phyloP scores from a whole-genome alignment of 1,140 invertebrate genomes.

The Branchinecta lindahli region DNA sequence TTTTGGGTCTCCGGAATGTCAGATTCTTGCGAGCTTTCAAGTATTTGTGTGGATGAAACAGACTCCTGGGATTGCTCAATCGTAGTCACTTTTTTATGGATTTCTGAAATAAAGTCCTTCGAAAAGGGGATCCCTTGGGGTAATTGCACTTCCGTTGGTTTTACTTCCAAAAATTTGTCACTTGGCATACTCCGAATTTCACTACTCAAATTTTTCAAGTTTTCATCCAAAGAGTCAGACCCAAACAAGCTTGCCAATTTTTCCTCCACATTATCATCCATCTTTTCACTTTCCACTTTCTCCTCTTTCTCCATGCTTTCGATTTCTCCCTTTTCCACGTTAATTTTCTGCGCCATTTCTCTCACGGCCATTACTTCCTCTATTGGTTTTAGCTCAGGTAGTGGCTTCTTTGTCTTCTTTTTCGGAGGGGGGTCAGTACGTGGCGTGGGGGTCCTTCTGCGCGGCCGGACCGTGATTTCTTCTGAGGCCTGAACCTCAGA shows the following conservation, averaged over 20 bases:
- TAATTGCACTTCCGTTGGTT: no score
- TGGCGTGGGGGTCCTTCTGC: background rate
- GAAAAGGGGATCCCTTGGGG: no score
- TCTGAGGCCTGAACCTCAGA: background rate
- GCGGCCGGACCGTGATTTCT: background rate
- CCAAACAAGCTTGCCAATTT: background rate
- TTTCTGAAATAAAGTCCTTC: no score
- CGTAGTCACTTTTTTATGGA: no score
- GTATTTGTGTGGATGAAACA: no score
- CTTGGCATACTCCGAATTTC: no score
- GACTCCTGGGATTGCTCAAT: no score
- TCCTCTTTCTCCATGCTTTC: constrained; percentile 11
- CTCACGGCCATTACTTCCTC: background rate
- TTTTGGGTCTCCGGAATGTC: no score
- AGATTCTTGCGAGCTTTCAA: no score
- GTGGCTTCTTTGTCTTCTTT: background rate
- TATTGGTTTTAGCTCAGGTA: background rate
- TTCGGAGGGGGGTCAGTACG: background rate
- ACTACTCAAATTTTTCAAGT: no score
- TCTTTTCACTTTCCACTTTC: constrained; percentile 9
- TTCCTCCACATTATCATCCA: background rate
- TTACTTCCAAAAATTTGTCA: no score
- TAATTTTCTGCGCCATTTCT: background rate
- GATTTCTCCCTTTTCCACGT: background rate
- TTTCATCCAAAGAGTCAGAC: no score